phyloP scores from a whole-genome alignment of 2,113 vertebrate species.

The Pachycephala philippinensis region DNA sequence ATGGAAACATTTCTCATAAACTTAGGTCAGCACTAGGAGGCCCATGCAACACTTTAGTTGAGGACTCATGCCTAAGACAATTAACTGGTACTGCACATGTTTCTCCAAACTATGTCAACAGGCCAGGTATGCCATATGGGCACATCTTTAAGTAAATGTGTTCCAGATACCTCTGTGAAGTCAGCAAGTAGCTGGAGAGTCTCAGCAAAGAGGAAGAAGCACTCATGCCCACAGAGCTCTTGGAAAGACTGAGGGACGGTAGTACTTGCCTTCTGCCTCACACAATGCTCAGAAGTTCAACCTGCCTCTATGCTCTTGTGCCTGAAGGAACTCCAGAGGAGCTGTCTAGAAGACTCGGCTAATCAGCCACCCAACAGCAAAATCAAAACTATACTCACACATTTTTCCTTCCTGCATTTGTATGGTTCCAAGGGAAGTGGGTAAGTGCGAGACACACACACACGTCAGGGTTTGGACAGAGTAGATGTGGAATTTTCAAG shows the following conservation, averaged over 20 bases:
- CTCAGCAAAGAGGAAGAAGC: not conserved
- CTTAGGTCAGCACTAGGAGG: not conserved
- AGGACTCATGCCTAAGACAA: not conserved
- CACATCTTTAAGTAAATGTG: not conserved
- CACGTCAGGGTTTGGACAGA: not conserved
- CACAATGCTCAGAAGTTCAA: rapidly evolving
- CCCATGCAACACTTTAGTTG: not conserved
- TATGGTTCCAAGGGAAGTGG: not conserved
- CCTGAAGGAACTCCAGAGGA: not conserved
- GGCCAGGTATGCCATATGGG: not conserved
- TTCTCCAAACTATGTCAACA: not conserved
- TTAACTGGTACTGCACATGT: not conserved
- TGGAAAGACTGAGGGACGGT: not conserved
- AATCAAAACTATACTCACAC: not conserved
- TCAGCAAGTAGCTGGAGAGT: not conserved
- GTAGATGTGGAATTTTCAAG: not conserved
- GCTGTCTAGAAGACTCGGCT: not conserved
- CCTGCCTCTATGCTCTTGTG: not conserved
- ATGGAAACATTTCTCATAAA: not conserved
- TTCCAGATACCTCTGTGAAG: not conserved
- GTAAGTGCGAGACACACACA: no score
- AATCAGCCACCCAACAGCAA: not conserved
- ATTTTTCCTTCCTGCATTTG: not conserved
- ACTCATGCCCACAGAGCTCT: not conserved
- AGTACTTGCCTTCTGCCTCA: not conserved